phyloP scores from a whole-genome alignment of 2,888 invertebrate species.

The Antheraea assamensis region DNA sequence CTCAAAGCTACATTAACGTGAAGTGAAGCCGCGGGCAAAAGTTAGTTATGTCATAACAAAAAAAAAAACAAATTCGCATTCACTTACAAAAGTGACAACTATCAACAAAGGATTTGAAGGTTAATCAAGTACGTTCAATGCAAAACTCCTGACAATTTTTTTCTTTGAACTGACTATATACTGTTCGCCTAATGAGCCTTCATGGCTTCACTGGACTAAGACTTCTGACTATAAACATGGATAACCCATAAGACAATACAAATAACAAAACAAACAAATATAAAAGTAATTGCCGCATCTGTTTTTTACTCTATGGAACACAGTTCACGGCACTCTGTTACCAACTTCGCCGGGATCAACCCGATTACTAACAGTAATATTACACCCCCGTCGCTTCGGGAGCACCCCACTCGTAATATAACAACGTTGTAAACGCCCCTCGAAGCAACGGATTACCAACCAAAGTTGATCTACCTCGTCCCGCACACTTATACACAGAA shows the following conservation, averaged over 20 bases:
- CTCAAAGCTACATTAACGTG: too few species aligned
- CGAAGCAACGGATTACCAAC: slow-evolving; percentile 45
- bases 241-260: not conserved
- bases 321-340: slow-evolving; percentile 61
- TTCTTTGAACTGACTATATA: too few species aligned
- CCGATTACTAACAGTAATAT: slow-evolving; percentile 76
- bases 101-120: not conserved
- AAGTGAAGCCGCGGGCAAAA: too few species aligned
- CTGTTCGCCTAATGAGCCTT: too few species aligned
- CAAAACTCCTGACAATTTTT: not conserved
- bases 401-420: slow-evolving; percentile 50
- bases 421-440: slow-evolving; percentile 55
- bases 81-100: not conserved
- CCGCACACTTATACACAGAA: slow-evolving; percentile 34
- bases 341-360: slow-evolving; percentile 77
- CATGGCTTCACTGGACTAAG: too few species aligned
- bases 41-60: not conserved
- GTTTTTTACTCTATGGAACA: slow-evolving; percentile 36
- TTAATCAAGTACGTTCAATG: not conserved
- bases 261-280: not conserved
- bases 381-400: slow-evolving; percentile 67
- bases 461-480: slow-evolving; percentile 41
- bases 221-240: not conserved
- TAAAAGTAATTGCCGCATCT: slow-evolving; percentile 33
- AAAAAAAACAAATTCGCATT: not conserved